Evolutionary conservation across 2,888 invertebrate species (phyloP).

Genomic region (Himalopsyche kuldschensis): DNA sequence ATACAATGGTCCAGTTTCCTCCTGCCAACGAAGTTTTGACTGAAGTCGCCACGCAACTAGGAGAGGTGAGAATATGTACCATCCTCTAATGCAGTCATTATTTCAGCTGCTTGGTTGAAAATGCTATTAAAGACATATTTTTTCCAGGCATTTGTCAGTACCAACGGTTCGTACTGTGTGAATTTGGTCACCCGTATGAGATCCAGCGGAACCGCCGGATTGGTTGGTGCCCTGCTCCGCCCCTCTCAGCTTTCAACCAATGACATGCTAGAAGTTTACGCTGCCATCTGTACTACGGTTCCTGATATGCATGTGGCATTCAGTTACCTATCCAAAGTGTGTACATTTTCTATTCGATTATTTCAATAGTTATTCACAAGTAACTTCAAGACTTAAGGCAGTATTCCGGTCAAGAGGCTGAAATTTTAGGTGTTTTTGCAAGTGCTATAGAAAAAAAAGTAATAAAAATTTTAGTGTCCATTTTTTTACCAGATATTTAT

Average conservation of each 20-base stretch:
- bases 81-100: background rate
- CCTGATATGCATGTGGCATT: conserved; percentile 35
- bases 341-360: background rate
- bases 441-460: too few relatives aligned
- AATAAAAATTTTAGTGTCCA: too few relatives aligned
- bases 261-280: conserved; percentile 35
- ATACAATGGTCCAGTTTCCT: conserved; percentile 27
- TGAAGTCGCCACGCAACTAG: conserved; percentile 33
- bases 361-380: background rate
- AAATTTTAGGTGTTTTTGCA: too few relatives aligned
- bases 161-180: conserved; percentile 29
- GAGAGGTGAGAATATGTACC: conserved; percentile 22
- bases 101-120: background rate
- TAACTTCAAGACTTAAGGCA: too few relatives aligned
- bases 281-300: conserved; percentile 26
- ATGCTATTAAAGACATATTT: background rate
- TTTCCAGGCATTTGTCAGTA: conserved; percentile 33
- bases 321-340: conserved; percentile 38
- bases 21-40: conserved; percentile 31
- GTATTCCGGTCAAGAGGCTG: too few relatives aligned
- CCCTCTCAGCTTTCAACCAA: conserved; percentile 34
- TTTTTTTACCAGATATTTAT: too few relatives aligned
- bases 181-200: conserved; percentile 17
- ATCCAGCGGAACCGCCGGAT: conserved; percentile 13
- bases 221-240: conserved; percentile 32